Evolutionary conservation across 1,140 invertebrate species (phyloP).

Genomic region (Argopecten irradians): DNA sequence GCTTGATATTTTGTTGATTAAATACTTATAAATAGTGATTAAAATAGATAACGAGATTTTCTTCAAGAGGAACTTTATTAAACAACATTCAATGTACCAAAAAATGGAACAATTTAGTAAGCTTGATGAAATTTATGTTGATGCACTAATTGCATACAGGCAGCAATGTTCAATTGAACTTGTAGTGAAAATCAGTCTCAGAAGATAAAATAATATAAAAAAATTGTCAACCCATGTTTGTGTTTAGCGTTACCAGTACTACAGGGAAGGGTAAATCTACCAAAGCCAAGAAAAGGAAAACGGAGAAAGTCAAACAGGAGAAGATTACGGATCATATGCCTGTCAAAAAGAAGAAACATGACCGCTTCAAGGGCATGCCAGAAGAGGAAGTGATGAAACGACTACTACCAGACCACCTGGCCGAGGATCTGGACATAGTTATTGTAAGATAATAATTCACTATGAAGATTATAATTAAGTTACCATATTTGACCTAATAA

Average conservation of each 20-base stretch:
- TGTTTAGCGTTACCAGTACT: neutral
- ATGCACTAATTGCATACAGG: too few species aligned
- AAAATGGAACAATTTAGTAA: too few species aligned
- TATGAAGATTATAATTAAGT: neutral
- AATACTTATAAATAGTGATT: too few species aligned
- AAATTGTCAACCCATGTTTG: neutral
- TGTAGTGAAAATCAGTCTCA: neutral
- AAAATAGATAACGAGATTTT: too few species aligned
- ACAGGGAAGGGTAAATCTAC: constrained; percentile 24
- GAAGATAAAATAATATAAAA: neutral
- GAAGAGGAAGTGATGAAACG: constrained; percentile 96
- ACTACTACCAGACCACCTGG: constrained; percentile 94
- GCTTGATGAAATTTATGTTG: too few species aligned
- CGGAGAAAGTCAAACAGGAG: constrained; percentile 76
- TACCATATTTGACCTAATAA: too few species aligned
- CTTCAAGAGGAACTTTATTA: too few species aligned
- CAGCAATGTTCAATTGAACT: neutral
- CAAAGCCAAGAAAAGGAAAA: constrained; percentile 53
- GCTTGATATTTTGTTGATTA: too few species aligned
- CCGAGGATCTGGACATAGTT: constrained; percentile 95
- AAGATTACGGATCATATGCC: constrained; percentile 75
- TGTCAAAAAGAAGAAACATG: constrained; percentile 94
- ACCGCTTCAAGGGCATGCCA: constrained; percentile 97
- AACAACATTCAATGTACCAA: too few species aligned
- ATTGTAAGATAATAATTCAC: constrained; percentile 95